Percentiles rank a stretch among this genome's conserved stretches.
phyloP scores from a whole-genome alignment of 2,113 vertebrate species.

The Chloropsis hardwickii region DNA sequence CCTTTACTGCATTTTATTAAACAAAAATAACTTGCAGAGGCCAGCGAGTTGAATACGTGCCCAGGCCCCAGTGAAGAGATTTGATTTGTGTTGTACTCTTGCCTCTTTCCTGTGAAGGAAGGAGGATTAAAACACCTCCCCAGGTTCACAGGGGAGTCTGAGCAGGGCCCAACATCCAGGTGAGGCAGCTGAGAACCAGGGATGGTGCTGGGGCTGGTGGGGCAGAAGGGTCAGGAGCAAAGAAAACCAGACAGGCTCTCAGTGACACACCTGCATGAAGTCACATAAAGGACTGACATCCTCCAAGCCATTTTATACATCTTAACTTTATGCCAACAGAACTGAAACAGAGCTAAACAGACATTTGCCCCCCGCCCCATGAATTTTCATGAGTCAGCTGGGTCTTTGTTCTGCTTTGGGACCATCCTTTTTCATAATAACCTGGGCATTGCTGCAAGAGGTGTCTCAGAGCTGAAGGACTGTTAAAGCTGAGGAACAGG shows the following conservation, averaged over 20 bases:
- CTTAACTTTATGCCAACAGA: not conserved
- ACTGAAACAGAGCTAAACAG: not conserved
- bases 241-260: not conserved
- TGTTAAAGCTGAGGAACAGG: not conserved
- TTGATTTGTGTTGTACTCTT: not conserved
- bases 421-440: not conserved
- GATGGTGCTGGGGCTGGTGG: not conserved
- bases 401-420: not conserved
- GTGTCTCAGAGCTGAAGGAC: not conserved
- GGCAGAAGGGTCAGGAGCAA: not conserved
- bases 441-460: rapidly evolving
- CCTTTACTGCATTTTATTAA: not conserved
- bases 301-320: not conserved
- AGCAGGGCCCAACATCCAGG: not conserved
- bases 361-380: not conserved
- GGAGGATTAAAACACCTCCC: not conserved
- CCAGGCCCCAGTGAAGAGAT: not conserved
- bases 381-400: not conserved
- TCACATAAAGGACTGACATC: not conserved
- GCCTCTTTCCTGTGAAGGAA: not conserved
- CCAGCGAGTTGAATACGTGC: not conserved
- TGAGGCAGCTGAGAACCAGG: not conserved
- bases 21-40: not conserved
- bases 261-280: not conserved
- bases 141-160: not conserved